Conservation (phyloP, 1,140 invertebrate genomes). For the Condylostylus longicornis region DNA sequence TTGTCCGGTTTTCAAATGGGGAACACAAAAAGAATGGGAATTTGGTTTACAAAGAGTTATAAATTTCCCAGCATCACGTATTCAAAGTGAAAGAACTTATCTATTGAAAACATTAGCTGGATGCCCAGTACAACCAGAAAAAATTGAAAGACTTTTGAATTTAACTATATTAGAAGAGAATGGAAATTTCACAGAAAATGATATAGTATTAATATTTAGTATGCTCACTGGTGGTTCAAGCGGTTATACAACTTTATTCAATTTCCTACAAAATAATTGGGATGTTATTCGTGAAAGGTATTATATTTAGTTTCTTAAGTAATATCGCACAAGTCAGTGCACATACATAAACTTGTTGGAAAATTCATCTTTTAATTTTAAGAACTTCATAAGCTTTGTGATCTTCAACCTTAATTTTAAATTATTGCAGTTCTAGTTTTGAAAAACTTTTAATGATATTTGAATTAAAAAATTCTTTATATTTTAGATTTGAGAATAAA, state of each 20-base stretch:
- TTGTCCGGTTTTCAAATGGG: conserved; percentile 63
- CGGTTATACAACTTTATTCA: conserved; percentile 51
- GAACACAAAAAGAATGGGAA: conserved; percentile 57
- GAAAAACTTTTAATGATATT: conserved; percentile 5
- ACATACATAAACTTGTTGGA: too few species aligned
- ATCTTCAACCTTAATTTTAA: too few species aligned
- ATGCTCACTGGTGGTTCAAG: conserved; percentile 48
- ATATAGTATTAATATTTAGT: conserved; percentile 53
- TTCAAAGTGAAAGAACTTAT: conserved; percentile 54
- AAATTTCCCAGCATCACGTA: conserved; percentile 49
- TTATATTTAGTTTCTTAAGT: too few species aligned
- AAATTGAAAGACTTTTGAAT: conserved; percentile 51
- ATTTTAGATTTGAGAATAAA: conserved; percentile 44
- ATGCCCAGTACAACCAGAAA: conserved; percentile 49
- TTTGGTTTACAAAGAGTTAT: conserved; percentile 57
- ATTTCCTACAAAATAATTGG: conserved; percentile 52
- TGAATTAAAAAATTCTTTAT: conserved; percentile 1
- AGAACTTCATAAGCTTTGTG: too few species aligned
- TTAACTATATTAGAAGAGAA: conserved; percentile 48
- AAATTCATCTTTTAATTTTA: too few species aligned
- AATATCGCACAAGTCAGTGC: too few species aligned
- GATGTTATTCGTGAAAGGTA: conserved; percentile 44
- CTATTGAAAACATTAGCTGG: conserved; percentile 57
- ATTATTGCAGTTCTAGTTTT: too few species aligned
- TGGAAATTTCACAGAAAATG: conserved; percentile 53